Base-by-base conservation (phyloP, 1,140 invertebrate species). In the Dendroctonus ponderosae region DNA sequence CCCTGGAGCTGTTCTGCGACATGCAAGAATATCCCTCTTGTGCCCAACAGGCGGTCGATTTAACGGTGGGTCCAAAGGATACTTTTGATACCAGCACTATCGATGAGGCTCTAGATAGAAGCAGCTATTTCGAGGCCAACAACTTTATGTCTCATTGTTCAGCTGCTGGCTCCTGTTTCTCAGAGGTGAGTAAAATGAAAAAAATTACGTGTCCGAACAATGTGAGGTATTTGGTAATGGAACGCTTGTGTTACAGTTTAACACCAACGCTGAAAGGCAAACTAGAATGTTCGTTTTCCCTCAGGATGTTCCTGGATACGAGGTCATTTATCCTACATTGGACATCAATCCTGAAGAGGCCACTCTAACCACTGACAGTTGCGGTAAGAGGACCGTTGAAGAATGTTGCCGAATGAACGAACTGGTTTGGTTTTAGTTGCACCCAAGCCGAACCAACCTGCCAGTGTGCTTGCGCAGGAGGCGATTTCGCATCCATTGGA, bases 261-360 rank as follows among this genome's bases (percentile, higher is more conserved):
- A 60, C 49, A 6, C 3, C 15, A 62, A 66, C 26, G 8, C 14
- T 43, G 41, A 43, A 48, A 38, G 62, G 62, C 14, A 70, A 52
- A 49, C 67, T 41, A 11, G 61, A 43, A 6, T 78, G 52, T 78
- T 78, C 61, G 69, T 78, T 14, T 78, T 78, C 51, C 77, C 77
- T 0, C 67, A 71, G 51, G 61, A 72, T 46, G 63, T 64, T 62
- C 76, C 77, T 3, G 77, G 77, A 7, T 78, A 69, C 59, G 77
- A 78, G 63, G 74, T 77, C 15, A 48, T 68, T n/a, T 46, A 58
- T 37, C 68, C 68, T 15, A 44, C 40, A 26, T 50, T 68, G 26
- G 41, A 63, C 37, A 15, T 46, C 6, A 37, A 42, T 12, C 37
- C 60, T 43, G 6, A 26, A 38, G 12, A 58, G 15, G 53, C 53